A percentile compares a stretch with the other conserved stretches of the same genome.
Evolutionary conservation across 2,888 invertebrate genomes (phyloP).

Genomic region (Eledona agricola): DNA sequence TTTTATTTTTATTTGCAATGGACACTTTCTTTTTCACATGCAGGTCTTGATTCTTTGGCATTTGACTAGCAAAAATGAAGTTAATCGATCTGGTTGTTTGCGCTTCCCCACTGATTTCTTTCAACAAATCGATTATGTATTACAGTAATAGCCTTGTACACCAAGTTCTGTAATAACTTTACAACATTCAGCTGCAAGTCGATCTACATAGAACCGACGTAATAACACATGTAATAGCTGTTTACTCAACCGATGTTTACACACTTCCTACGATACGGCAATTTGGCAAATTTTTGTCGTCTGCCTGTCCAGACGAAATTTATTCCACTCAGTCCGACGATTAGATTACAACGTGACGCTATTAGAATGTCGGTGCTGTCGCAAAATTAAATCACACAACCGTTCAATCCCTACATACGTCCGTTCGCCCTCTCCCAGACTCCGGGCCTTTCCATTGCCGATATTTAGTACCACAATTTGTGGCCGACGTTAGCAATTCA

Average conservation of each 20-base stretch:
- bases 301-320: slow-evolving; percentile 18
- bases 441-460: no score
- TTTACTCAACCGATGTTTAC: slow-evolving; percentile 24
- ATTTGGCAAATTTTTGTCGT: slow-evolving; percentile 28
- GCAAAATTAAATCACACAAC: slow-evolving; percentile 3
- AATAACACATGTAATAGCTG: slow-evolving; percentile 24
- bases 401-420: no score
- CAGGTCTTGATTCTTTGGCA: no score
- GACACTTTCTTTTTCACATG: no score
- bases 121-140: no score
- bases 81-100: no score
- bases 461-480: no score
- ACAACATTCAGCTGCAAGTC: slow-evolving; percentile 22
- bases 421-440: no score
- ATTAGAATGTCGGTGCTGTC: background rate
- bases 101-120: no score
- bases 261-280: slow-evolving; percentile 25
- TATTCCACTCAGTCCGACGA: slow-evolving; percentile 10
- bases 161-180: slow-evolving; percentile 27
- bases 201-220: slow-evolving; percentile 18
- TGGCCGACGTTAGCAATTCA: slow-evolving; percentile 18
- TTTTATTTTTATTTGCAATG: no score
- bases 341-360: slow-evolving; percentile 10
- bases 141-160: no score
- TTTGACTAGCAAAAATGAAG: no score